These are phyloP conservation scores for Malaclemys terrapin DNA, from an alignment of 2,113 vertebrate species.

Conservation along the genomic window DNA sequence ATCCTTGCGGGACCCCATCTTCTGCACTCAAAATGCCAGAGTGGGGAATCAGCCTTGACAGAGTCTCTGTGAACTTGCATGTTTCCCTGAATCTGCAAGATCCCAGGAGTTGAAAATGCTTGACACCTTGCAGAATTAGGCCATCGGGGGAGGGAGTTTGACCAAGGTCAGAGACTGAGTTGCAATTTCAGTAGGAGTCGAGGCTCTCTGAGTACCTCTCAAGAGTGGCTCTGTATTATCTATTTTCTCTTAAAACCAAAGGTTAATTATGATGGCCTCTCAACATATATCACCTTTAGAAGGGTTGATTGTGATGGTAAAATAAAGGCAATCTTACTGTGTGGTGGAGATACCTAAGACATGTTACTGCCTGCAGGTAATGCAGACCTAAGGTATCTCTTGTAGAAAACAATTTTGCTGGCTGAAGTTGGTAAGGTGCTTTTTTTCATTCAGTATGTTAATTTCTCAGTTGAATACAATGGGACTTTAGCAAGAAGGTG, in stretches of 20 bases:
- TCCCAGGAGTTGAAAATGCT: background rate
- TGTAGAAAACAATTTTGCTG: background rate
- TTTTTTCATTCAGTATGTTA: background rate
- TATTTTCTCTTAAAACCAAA: background rate
- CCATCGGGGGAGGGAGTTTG: background rate
- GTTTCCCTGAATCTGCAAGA: background rate
- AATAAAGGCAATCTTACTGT: background rate
- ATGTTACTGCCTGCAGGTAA: background rate
- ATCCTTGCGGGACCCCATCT: too few relatives aligned
- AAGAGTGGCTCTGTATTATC: background rate
- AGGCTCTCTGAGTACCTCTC: background rate
- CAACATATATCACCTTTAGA: background rate
- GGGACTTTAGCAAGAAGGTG: background rate
- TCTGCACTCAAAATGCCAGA: too few relatives aligned
- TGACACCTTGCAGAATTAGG: background rate
- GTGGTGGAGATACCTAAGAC: background rate
- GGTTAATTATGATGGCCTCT: background rate
- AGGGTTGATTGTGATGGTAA: background rate
- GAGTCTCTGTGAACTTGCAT: background rate
- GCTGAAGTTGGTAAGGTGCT: too few relatives aligned
- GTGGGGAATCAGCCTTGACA: too few relatives aligned
- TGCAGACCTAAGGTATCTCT: background rate
- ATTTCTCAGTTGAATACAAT: background rate
- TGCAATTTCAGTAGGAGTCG: background rate
- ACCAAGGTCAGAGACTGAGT: background rate